phyloP scores from a whole-genome alignment of 2,113 vertebrate species.

The Trachemys scripta region DNA sequence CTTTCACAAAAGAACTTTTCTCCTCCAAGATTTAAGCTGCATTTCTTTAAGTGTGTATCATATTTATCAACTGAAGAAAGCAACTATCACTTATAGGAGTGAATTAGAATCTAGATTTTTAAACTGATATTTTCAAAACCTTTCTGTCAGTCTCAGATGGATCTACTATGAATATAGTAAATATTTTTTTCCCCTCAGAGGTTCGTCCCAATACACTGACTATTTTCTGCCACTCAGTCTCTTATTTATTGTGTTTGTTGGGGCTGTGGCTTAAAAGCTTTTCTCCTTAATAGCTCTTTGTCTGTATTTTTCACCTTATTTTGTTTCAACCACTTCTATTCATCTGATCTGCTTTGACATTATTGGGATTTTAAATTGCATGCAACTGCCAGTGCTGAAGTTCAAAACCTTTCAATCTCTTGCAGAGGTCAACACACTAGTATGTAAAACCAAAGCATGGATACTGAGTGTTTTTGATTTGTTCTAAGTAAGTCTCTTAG shows the following conservation, averaged over 20 bases:
- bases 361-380: conserved; percentile 53
- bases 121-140: neutral
- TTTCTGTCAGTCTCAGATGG: neutral
- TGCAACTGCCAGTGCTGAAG: conserved; percentile 36
- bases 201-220: neutral
- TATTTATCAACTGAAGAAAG: conserved; percentile 16
- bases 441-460: conserved; percentile 20
- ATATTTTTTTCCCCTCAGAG: neutral
- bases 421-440: conserved; percentile 38
- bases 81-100: neutral
- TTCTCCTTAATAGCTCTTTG: neutral
- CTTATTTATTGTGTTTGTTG: conserved; percentile 17
- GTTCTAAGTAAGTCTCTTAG: conserved; percentile 12
- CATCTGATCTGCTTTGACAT: conserved; percentile 20
- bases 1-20: neutral
- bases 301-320: conserved; percentile 18
- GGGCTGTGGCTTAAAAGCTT: neutral
- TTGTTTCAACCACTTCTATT: neutral
- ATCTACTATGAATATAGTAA: neutral
- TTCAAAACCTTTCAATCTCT: conserved; percentile 56
- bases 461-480: conserved; percentile 44
- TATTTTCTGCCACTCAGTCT: fast-evolving
- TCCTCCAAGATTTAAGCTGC: neutral
- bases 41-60: neutral
- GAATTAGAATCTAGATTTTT: neutral